Conservation (phyloP, 37 sponge, comb jelly and placozoan genomes). For the Spongilla lacustris region DNA sequence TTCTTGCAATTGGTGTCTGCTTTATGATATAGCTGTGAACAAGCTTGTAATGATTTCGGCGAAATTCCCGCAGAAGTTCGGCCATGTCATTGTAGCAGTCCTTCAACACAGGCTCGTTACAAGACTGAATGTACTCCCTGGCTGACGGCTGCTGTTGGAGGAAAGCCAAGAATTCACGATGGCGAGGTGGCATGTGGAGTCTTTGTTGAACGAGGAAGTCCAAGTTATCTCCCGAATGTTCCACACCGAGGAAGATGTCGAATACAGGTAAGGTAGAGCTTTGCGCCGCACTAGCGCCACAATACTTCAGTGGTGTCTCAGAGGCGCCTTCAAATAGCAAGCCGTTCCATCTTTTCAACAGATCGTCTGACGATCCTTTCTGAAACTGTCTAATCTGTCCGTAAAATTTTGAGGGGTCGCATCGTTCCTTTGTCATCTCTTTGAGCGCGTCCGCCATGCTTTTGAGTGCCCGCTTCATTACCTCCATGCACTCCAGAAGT, state of each 20-base stretch:
- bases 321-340: slow-evolving; percentile 43
- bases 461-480: slow-evolving; percentile 15
- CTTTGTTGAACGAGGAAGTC: slow-evolving; percentile 33
- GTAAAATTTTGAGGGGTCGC: slow-evolving; percentile 52
- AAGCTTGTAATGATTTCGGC: slow-evolving; percentile 26
- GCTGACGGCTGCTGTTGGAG: slow-evolving; percentile 13
- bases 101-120: background rate
- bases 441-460: slow-evolving; percentile 29
- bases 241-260: slow-evolving; percentile 31
- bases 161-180: slow-evolving; percentile 28
- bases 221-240: background rate
- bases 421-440: slow-evolving; percentile 42
- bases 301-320: slow-evolving; percentile 25
- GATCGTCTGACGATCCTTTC: slow-evolving; percentile 39
- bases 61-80: slow-evolving; percentile 19
- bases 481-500: slow-evolving; percentile 5
- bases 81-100: slow-evolving; percentile 11
- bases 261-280: slow-evolving; percentile 45
- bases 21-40: slow-evolving; percentile 22
- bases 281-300: slow-evolving; percentile 60
- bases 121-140: slow-evolving; percentile 19
- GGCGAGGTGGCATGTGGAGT: slow-evolving; percentile 50
- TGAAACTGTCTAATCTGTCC: slow-evolving; percentile 31
- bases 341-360: slow-evolving; percentile 29
- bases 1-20: slow-evolving; percentile 3